A percentile compares a stretch with the other conserved stretches of the same genome.
Evolutionary conservation across 2,797 vertebrate genomes (phyloP).

Genomic region (Phataginus tetradactyla): DNA sequence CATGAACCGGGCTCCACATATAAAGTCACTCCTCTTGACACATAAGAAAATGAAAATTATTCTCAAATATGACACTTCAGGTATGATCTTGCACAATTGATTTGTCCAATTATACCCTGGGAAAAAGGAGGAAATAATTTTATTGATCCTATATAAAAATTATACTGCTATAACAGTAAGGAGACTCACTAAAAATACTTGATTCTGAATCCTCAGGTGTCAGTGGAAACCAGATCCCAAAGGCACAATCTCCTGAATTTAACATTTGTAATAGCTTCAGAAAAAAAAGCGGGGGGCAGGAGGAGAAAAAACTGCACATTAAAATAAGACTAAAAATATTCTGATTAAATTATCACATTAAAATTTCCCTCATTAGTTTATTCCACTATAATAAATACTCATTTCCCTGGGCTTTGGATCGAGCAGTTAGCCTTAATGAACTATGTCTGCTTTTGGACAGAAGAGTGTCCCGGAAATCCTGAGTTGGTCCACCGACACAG

Average conservation of each 20-base stretch:
- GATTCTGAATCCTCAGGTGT: conserved; percentile 47
- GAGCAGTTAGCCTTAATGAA: conserved; percentile 7
- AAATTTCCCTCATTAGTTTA: neutral
- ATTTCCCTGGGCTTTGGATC: neutral
- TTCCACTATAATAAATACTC: neutral
- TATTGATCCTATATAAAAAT: neutral
- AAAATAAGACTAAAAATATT: conserved; percentile 43
- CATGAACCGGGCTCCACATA: neutral
- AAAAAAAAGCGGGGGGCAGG: neutral
- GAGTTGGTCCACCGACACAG: neutral
- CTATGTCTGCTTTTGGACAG: neutral
- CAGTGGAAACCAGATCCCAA: neutral
- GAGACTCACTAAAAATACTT: conserved; percentile 48
- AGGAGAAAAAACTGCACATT: neutral
- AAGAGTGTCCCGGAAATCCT: neutral
- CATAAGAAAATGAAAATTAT: neutral
- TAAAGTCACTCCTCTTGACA: neutral
- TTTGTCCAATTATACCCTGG: neutral
- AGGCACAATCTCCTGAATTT: neutral
- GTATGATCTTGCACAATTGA: neutral
- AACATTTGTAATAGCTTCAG: conserved; percentile 39
- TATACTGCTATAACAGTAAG: conserved; percentile 17
- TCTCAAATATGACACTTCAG: neutral
- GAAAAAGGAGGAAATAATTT: conserved; percentile 31
- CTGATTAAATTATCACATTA: conserved; percentile 6